phyloP scores from a whole-genome alignment of 2,797 vertebrate species.

The Hippoglossus hippoglossus region DNA sequence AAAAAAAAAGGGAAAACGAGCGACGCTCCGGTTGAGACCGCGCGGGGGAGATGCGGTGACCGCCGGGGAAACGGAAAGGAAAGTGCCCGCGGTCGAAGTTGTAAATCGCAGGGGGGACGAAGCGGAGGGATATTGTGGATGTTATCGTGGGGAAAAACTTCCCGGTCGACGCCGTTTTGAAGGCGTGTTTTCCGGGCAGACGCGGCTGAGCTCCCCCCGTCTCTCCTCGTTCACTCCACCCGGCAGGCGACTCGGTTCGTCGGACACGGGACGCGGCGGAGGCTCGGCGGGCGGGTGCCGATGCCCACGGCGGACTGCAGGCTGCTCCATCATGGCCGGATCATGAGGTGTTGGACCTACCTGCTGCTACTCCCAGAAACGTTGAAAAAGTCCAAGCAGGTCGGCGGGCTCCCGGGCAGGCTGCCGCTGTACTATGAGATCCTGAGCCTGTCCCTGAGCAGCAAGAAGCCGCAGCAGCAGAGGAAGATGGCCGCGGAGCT shows the following conservation, averaged over 20 bases:
- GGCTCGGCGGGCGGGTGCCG: constrained; percentile 68
- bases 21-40: constrained; percentile 14
- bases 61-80: background rate
- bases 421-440: constrained; percentile 88
- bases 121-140: constrained; percentile 14
- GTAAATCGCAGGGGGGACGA: background rate
- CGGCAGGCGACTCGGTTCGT: background rate
- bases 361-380: constrained; percentile 95
- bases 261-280: constrained; percentile 9
- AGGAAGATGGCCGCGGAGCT: constrained; percentile 97
- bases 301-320: constrained; percentile 92
- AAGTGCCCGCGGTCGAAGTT: constrained; percentile 40
- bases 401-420: constrained; percentile 81
- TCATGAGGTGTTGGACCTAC: constrained; percentile 95
- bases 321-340: constrained; percentile 90
- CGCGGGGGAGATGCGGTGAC: constrained; percentile 68
- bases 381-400: constrained; percentile 91
- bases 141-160: constrained; percentile 59
- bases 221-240: background rate
- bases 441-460: constrained; percentile 85
- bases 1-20: constrained; percentile 64
- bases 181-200: background rate
- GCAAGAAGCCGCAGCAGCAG: constrained; percentile 50
- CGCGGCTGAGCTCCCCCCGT: background rate
- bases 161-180: constrained; percentile 34